Evolutionary conservation across 2,797 vertebrate species (phyloP), one percentile per base, ranked within the genome.

Genomic region (Rhincodon typus): DNA sequence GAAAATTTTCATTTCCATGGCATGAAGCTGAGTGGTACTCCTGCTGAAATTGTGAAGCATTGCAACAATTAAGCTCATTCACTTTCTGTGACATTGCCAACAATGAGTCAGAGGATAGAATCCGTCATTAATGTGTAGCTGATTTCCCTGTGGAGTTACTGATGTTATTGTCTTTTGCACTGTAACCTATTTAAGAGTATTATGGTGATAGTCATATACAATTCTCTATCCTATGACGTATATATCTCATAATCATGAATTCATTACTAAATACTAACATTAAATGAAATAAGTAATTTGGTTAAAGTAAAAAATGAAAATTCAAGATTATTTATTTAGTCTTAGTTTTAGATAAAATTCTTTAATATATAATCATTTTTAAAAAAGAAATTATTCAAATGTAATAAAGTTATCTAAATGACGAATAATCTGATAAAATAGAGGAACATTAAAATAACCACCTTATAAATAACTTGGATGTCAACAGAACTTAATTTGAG

Each of bases 41-140:
- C 90, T 42, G 21, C 53, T 57, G 30, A 46, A 46, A 50, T 86
- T 86, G 23, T 50, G 38, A 46, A 46, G 19, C 30, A 91, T 5
- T 91, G 62, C 86, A 88, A 88, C 34, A 13, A n/a, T 77, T 77
- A 77, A 77, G 2, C 72, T 77, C 7, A 38, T 79, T 79, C 74
- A 79, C n/a, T 34, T 79, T n/a, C 66, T 93, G 90, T 67, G 67
- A 3, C n/a, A 69, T 69, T 93, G 62, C 90, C 66, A 93, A 93
- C 90, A 93, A n/a, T 93, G 90, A 93, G 66, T 93, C 90, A 93
- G 90, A 69, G 62, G 66, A 69, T 93, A 93, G n/a, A 93, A 23
- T 90, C 34, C 17, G 53, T 90, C 87, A 90, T 5, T 88, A 66
- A 90, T 27, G 30, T 62, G 53, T n/a, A 90, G 87, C 15, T 90